Conservation (phyloP, 2,888 invertebrate genomes). For the Scotopteryx bipunctaria region DNA sequence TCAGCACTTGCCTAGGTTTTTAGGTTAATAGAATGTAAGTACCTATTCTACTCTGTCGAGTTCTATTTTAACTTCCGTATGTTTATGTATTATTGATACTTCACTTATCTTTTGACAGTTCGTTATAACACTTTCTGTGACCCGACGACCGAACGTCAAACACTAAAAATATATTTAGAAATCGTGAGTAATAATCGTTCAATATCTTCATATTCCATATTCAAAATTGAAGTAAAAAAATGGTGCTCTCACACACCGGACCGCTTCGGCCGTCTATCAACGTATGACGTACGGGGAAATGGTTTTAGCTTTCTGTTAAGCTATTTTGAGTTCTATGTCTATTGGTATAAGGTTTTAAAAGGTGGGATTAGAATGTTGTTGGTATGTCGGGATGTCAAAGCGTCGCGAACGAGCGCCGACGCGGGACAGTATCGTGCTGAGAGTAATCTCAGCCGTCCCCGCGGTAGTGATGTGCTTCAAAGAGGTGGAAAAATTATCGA, state of each 20-base stretch:
- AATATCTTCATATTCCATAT: conserved; percentile 78
- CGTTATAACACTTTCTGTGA: conserved; percentile 57
- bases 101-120: conserved; percentile 55
- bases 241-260: conserved; percentile 60
- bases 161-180: conserved; percentile 52
- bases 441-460: conserved; percentile 79
- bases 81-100: conserved; percentile 38
- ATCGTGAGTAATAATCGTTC: conserved; percentile 70
- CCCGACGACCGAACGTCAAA: conserved; percentile 51
- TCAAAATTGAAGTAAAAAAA: conserved; percentile 63
- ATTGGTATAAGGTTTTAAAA: conserved; percentile 35
- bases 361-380: conserved; percentile 43
- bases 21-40: not conserved
- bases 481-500: conserved; percentile 39
- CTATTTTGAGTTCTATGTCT: conserved; percentile 41
- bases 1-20: too few relatives aligned
- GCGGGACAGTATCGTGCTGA: conserved; percentile 83
- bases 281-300: conserved; percentile 69
- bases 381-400: conserved; percentile 80
- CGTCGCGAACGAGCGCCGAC: conserved; percentile 82
- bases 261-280: conserved; percentile 77
- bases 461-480: conserved; percentile 54
- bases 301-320: conserved; percentile 29
- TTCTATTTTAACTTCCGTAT: conserved; percentile 27
- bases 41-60: conserved; percentile 2